These are phyloP conservation scores for Heliconius eleuchia DNA, from an alignment of 1,140 invertebrate species.

Conservation along the genomic window DNA sequence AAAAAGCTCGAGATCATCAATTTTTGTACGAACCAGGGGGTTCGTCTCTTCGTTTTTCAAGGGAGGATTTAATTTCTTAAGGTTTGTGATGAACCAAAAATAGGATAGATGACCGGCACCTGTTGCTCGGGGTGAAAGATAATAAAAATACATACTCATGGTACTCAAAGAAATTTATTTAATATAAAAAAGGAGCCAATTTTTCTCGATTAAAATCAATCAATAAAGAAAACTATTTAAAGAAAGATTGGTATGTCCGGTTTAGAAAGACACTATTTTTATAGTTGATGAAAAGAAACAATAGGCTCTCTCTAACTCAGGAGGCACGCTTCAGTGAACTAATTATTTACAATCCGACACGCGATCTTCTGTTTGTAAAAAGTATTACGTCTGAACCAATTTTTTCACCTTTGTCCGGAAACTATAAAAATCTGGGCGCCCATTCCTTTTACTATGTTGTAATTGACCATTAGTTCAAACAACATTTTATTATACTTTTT, in stretches of 20 bases:
- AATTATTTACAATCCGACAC: constrained; percentile 77
- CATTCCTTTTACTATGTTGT: constrained; percentile 49
- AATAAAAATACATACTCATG: no score
- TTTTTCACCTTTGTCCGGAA: constrained; percentile 64
- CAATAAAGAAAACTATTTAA: not conserved
- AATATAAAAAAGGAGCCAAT: not conserved
- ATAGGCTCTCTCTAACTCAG: constrained; percentile 52
- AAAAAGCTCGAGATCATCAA: no score
- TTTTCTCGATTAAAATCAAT: not conserved
- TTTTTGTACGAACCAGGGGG: no score
- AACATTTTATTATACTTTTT: not conserved
- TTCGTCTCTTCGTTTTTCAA: no score
- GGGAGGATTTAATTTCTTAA: no score
- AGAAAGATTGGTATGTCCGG: constrained; percentile 13
- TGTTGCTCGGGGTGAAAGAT: no score
- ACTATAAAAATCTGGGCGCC: constrained; percentile 54
- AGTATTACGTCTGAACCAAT: constrained; percentile 72
- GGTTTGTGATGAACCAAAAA: no score
- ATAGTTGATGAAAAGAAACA: constrained; percentile 58
- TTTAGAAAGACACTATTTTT: constrained; percentile 20
- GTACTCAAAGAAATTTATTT: no score
- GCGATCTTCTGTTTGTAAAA: constrained; percentile 59
- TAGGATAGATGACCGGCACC: no score
- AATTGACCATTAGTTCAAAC: constrained; percentile 43
- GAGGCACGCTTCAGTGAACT: constrained; percentile 65